Evolutionary conservation across 2,888 invertebrate genomes (phyloP).

Genomic region (Sericinus montela): DNA sequence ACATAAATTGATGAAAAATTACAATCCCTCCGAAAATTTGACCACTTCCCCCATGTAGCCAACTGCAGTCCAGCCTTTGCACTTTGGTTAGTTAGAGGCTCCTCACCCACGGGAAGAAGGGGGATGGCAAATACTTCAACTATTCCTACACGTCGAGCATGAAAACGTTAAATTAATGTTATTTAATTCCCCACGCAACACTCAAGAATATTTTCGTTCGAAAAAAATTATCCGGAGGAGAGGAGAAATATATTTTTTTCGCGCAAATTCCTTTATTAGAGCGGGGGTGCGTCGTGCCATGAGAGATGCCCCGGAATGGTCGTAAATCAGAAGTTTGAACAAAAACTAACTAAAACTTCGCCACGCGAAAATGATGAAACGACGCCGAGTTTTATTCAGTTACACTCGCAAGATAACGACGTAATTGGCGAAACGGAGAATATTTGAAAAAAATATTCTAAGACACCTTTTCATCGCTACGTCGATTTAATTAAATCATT

Average conservation of each 20-base stretch:
- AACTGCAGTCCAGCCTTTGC: too few relatives aligned
- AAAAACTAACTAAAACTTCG: slow-evolving; percentile 73
- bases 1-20: too few relatives aligned
- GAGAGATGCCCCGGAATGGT: slow-evolving; percentile 43
- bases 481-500: slow-evolving; percentile 16
- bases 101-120: too few relatives aligned
- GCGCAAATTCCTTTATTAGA: slow-evolving; percentile 59
- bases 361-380: slow-evolving; percentile 69
- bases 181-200: slow-evolving; percentile 2
- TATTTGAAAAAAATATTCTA: slow-evolving; percentile 13
- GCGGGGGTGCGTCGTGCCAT: slow-evolving; percentile 35
- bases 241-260: slow-evolving; percentile 10
- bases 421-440: slow-evolving; percentile 51
- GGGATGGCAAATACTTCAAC: too few relatives aligned
- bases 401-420: slow-evolving; percentile 60
- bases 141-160: too few relatives aligned
- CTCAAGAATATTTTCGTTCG: background rate
- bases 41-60: too few relatives aligned
- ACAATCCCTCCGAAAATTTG: too few relatives aligned
- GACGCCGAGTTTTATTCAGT: slow-evolving; percentile 67
- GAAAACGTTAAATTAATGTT: background rate
- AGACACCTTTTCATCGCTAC: slow-evolving; percentile 3
- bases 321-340: slow-evolving; percentile 70
- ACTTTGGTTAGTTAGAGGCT: too few relatives aligned
- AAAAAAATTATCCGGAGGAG: slow-evolving; percentile 7